phyloP scores from a whole-genome alignment of 2,797 vertebrate species.

The Micropoecilia bifurca region DNA sequence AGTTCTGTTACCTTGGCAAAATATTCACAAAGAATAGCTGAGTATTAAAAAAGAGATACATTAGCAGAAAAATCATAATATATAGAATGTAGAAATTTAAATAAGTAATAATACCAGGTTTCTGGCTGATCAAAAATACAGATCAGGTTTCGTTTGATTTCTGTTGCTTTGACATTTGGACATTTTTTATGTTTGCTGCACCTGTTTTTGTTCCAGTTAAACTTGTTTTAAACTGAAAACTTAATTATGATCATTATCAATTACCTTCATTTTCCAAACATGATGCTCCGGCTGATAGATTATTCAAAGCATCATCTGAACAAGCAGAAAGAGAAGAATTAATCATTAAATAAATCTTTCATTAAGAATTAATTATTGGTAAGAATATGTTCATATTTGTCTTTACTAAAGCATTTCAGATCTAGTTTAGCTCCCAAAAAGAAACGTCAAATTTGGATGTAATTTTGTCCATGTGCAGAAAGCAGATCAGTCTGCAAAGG shows the following conservation, averaged over 20 bases:
- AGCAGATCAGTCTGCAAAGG: background rate
- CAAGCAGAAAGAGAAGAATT: background rate
- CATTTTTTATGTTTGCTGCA: background rate
- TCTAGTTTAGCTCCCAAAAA: background rate
- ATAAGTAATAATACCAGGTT: background rate
- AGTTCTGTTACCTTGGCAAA: background rate
- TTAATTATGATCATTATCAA: background rate
- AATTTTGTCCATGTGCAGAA: background rate
- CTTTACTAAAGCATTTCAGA: background rate
- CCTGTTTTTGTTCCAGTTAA: background rate
- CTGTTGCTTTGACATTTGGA: background rate
- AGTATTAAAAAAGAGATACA: background rate
- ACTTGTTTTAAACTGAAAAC: background rate
- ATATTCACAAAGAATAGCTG: background rate
- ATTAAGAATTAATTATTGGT: background rate
- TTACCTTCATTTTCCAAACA: background rate
- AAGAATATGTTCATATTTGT: background rate
- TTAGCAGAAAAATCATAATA: background rate
- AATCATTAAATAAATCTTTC: background rate
- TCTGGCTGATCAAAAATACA: background rate
- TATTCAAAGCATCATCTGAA: background rate
- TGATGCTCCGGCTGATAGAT: background rate
- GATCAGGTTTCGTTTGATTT: background rate
- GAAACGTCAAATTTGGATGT: background rate
- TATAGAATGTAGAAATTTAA: background rate